Evolutionary conservation across 2,888 invertebrate species (phyloP).

Genomic region (Acleris laterana): DNA sequence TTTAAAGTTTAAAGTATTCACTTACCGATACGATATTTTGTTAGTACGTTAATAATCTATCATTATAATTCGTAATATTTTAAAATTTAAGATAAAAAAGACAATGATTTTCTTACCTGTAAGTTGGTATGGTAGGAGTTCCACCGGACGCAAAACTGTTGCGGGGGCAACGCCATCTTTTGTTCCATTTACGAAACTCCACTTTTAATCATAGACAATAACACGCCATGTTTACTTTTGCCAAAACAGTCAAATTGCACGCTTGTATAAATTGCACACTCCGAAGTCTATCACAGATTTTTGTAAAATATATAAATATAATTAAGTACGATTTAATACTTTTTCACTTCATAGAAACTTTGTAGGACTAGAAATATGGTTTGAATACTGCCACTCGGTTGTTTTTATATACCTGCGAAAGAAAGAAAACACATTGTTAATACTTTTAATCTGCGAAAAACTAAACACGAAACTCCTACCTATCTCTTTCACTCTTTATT

Average conservation of each 20-base stretch:
- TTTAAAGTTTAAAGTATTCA: too few species aligned
- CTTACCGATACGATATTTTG: too few species aligned
- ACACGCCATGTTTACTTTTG: constrained; percentile 37
- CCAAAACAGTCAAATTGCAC: constrained; percentile 31
- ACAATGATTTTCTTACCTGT: constrained; percentile 71
- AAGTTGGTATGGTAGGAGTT: constrained; percentile 92
- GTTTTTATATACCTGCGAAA: constrained; percentile 44
- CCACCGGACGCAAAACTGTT: constrained; percentile 91
- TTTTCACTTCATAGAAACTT: constrained; percentile 72
- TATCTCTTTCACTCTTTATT: too few species aligned
- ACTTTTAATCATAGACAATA: constrained; percentile 22
- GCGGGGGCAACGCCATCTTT: constrained; percentile 82
- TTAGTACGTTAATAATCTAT: too few species aligned
- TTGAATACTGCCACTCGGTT: constrained; percentile 65
- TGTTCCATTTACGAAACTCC: constrained; percentile 37
- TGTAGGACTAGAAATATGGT: constrained; percentile 66
- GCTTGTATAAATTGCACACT: constrained; percentile 38
- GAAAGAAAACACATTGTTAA: constrained; percentile 24
- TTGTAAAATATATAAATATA: constrained; percentile 46
- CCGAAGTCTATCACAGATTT: constrained; percentile 40
- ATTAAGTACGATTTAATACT: constrained; percentile 75
- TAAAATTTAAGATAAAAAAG: neutral
- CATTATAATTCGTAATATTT: too few species aligned
- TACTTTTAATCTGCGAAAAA: neutral
- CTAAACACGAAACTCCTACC: too few species aligned